Evolutionary conservation across 2,888 invertebrate species (phyloP).

Genomic region (Rhodophaea formosa): DNA sequence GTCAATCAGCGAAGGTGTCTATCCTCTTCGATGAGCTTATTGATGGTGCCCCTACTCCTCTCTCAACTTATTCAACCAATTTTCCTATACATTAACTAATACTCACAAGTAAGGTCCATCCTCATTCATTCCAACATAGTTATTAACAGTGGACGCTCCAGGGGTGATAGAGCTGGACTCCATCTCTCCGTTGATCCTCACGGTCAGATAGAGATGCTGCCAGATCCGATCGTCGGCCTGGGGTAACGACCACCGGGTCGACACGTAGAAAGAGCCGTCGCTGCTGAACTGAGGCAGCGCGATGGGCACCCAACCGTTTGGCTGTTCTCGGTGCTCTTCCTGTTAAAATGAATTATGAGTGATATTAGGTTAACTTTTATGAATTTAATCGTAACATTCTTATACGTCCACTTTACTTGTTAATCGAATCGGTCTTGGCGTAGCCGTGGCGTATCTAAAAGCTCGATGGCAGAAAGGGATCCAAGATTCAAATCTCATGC

Average conservation of each 20-base stretch:
- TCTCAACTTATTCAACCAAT: too few relatives aligned
- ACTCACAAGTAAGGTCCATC: slow-evolving; percentile 52
- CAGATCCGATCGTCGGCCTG: slow-evolving; percentile 72
- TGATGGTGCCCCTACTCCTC: too few relatives aligned
- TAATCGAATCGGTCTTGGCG: too few relatives aligned
- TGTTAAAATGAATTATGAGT: slow-evolving; percentile 31
- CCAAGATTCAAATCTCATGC: too few relatives aligned
- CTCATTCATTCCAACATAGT: slow-evolving; percentile 78
- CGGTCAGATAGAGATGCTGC: slow-evolving; percentile 69
- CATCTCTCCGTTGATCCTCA: slow-evolving; percentile 51
- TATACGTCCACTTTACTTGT: too few relatives aligned
- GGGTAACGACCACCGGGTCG: slow-evolving; percentile 61
- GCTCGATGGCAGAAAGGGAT: too few relatives aligned
- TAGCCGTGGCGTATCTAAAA: too few relatives aligned
- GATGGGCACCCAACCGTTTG: slow-evolving; percentile 86
- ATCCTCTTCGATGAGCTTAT: too few relatives aligned
- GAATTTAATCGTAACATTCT: too few relatives aligned
- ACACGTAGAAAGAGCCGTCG: slow-evolving; percentile 64
- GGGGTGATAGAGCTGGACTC: slow-evolving; percentile 69
- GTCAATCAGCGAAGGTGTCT: too few relatives aligned
- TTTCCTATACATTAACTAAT: not conserved
- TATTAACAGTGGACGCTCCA: slow-evolving; percentile 83
- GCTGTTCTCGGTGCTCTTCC: slow-evolving; percentile 77
- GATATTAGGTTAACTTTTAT: too few relatives aligned
- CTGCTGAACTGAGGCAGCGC: slow-evolving; percentile 79